Evolutionary conservation across 2,797 vertebrate genomes (phyloP).

Genomic region (Phoxinus dragarum): DNA sequence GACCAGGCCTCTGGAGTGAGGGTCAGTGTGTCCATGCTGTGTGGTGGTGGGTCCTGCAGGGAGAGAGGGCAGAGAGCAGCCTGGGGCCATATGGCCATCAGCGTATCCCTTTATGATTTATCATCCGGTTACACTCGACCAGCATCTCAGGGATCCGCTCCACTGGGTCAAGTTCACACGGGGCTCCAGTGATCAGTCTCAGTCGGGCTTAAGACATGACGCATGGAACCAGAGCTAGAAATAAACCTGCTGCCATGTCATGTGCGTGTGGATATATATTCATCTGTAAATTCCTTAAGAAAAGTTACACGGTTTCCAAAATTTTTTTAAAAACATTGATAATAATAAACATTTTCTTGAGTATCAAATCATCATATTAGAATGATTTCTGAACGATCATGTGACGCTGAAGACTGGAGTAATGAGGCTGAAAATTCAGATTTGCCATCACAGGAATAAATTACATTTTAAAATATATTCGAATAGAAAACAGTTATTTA

Average conservation of each 20-base stretch:
- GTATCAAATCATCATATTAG: not conserved
- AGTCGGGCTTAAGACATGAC: constrained; percentile 18
- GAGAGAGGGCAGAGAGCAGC: constrained; percentile 59
- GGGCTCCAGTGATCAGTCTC: constrained; percentile 46
- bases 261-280: not conserved
- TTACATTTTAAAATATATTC: not conserved
- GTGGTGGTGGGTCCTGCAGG: constrained; percentile 48
- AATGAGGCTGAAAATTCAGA: not conserved
- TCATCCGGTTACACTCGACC: constrained; percentile 52
- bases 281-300: not conserved
- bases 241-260: not conserved
- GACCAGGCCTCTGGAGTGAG: constrained; percentile 55
- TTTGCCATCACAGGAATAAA: not conserved
- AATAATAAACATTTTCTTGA: not conserved
- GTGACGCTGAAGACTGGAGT: not conserved
- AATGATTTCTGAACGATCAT: not conserved
- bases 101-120: constrained; percentile 55
- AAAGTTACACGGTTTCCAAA: not conserved
- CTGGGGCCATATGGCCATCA: constrained; percentile 61
- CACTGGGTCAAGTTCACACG: constrained; percentile 58
- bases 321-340: not conserved
- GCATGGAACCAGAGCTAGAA: not conserved
- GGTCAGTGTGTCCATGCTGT: constrained; percentile 62
- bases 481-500: not conserved
- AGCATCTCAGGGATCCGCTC: constrained; percentile 43